phyloP scores from a whole-genome alignment of 2,797 vertebrate genomes.

The Lacerta viridis region DNA sequence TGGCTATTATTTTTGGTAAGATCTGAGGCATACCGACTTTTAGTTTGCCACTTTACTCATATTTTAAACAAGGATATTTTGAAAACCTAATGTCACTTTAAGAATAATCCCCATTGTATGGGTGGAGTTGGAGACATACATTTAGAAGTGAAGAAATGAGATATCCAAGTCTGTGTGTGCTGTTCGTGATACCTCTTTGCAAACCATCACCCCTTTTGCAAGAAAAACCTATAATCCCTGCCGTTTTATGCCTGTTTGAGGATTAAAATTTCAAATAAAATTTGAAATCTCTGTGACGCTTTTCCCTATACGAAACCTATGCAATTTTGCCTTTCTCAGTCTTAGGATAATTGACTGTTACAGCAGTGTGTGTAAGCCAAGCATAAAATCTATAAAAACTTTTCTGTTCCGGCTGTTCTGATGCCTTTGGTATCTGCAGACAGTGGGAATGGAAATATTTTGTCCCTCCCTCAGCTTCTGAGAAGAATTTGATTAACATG shows the following conservation, averaged over 20 bases:
- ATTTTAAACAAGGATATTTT: slow-evolving; percentile 7
- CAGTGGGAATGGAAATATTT: neutral
- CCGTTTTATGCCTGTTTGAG: neutral
- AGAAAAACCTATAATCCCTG: neutral
- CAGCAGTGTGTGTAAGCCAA: neutral
- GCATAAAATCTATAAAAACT: neutral
- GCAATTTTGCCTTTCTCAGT: neutral
- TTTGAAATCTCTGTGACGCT: neutral
- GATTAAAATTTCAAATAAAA: neutral
- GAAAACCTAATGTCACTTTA: neutral
- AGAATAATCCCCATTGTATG: neutral
- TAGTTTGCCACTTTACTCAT: slow-evolving; percentile 3
- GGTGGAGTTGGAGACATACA: neutral
- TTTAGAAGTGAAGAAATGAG: neutral
- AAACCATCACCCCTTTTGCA: neutral
- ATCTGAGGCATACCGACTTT: neutral
- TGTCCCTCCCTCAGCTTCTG: neutral
- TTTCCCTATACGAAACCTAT: neutral
- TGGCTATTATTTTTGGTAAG: neutral
- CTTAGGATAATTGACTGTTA: neutral
- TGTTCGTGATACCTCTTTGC: neutral
- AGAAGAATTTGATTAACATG: neutral
- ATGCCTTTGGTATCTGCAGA: neutral
- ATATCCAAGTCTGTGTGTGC: neutral
- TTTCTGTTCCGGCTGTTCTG: neutral